Conservation (phyloP, 2,113 vertebrate genomes). For the Tragulus kanchil region DNA sequence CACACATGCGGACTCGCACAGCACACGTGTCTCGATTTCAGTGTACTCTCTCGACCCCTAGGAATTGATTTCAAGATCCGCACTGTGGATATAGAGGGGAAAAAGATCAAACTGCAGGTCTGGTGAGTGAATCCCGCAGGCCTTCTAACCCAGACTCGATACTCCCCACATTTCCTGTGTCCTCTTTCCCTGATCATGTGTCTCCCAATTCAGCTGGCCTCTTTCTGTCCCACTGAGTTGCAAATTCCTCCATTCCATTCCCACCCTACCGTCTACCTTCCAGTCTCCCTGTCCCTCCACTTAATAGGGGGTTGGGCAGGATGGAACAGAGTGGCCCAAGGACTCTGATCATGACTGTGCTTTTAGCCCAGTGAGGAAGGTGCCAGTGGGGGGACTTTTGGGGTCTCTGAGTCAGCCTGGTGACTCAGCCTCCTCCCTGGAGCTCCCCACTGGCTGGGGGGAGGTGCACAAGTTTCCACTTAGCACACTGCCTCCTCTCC, state of each 20-base stretch:
- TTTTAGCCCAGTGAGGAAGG: neutral
- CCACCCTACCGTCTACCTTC: neutral
- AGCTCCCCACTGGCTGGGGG: neutral
- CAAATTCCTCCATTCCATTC: neutral
- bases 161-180: neutral
- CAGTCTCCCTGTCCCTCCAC: neutral
- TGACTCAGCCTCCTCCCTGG: constrained; percentile 62
- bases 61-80: constrained; percentile 98
- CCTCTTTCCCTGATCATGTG: neutral
- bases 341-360: neutral
- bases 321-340: neutral
- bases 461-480: constrained; percentile 18
- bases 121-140: constrained; percentile 89
- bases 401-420: constrained; percentile 76
- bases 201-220: neutral
- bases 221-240: neutral
- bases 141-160: neutral
- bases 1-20: neutral
- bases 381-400: constrained; percentile 39
- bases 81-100: constrained; percentile 95
- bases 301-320: neutral
- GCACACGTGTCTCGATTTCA: neutral
- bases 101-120: constrained; percentile 97
- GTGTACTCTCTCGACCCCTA: constrained; percentile 67
- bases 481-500: neutral